These are phyloP conservation scores for Seira sanloemensis DNA, from an alignment of 2,888 invertebrate species.

Conservation along the genomic window DNA sequence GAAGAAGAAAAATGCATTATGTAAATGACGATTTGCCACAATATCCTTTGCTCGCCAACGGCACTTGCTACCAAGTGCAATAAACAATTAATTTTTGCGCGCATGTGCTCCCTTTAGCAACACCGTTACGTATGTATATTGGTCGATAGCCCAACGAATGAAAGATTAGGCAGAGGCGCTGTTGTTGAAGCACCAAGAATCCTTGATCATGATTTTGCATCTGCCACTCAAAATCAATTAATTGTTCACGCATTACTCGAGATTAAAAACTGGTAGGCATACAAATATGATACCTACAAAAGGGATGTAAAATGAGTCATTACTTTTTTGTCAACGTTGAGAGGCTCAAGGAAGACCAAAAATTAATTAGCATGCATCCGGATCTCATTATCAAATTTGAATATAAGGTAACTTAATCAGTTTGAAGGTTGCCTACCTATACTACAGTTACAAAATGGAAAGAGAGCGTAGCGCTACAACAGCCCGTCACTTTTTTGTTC, in stretches of 20 bases:
- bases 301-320: not conserved
- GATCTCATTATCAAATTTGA: conserved; percentile 41
- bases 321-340: not conserved
- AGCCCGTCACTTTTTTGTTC: no score
- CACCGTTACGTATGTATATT: no score
- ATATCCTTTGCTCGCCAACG: no score
- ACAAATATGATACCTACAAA: not conserved
- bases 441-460: no score
- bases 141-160: no score
- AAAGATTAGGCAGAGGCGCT: not conserved
- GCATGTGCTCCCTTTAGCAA: no score
- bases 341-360: conserved; percentile 41
- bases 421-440: conserved; percentile 37
- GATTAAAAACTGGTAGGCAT: no score
- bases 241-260: conserved; percentile 2
- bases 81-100: conserved; percentile 23
- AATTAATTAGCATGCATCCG: conserved; percentile 50
- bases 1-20: no score
- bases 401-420: conserved; percentile 41
- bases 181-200: conserved; percentile 19
- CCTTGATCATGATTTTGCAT: conserved; percentile 49
- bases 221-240: conserved; percentile 43
- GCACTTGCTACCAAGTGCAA: no score
- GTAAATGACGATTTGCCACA: no score
- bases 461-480: no score